Conservation (phyloP, 2,888 invertebrate genomes). For the Barypeithes pellucidus region DNA sequence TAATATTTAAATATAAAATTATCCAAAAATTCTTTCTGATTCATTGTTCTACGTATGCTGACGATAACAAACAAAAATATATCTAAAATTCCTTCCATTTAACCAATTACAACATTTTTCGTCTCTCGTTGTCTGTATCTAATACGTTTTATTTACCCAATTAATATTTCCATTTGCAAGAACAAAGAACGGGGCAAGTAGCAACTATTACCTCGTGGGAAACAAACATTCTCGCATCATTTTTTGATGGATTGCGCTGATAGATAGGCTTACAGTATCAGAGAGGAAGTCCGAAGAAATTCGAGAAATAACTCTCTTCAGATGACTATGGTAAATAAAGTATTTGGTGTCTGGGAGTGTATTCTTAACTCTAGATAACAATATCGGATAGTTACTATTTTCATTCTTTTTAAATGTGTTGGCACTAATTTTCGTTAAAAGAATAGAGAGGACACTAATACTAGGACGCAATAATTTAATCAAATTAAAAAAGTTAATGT, state of each 20-base stretch:
- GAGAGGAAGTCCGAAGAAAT: conserved; percentile 13
- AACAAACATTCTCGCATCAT: conserved; percentile 21
- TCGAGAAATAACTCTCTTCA: conserved; percentile 18
- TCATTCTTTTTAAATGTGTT: too few relatives aligned
- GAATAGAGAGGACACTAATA: too few relatives aligned
- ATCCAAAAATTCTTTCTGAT: too few relatives aligned
- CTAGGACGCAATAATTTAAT: too few relatives aligned
- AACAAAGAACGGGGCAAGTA: not conserved
- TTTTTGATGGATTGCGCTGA: conserved; percentile 26
- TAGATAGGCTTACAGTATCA: not conserved
- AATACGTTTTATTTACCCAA: conserved; percentile 6
- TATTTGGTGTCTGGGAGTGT: conserved; percentile 2
- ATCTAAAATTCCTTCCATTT: not conserved
- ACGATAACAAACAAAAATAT: too few relatives aligned
- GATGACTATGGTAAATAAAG: conserved; percentile 19
- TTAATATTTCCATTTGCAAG: conserved; percentile 7
- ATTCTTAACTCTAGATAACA: too few relatives aligned
- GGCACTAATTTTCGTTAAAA: too few relatives aligned
- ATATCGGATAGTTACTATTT: too few relatives aligned
- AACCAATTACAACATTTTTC: not conserved
- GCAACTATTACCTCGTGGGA: conserved; percentile 15
- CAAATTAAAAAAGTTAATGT: too few relatives aligned
- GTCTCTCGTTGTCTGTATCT: not conserved
- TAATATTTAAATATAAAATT: too few relatives aligned
- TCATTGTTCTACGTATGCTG: too few relatives aligned